Conservation (phyloP, 1,140 invertebrate species). For the Sarcophaga bullata region DNA sequence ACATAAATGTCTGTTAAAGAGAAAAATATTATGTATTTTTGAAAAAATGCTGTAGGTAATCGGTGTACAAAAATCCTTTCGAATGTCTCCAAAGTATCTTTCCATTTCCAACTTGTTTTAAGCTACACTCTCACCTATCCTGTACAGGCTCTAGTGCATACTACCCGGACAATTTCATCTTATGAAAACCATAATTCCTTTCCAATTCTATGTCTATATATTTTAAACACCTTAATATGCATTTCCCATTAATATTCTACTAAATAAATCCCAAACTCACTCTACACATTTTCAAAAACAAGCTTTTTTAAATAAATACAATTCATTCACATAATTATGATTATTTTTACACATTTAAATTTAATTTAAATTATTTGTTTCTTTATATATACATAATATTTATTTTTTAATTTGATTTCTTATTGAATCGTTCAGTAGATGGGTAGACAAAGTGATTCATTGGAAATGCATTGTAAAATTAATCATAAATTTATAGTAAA, state of each 20-base stretch:
- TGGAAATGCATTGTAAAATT: no score
- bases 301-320: background rate
- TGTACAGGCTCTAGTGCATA: background rate
- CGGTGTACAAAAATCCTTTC: conserved; percentile 29
- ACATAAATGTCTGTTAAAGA: background rate
- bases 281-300: background rate
- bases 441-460: no score
- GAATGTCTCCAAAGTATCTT: conserved; percentile 15
- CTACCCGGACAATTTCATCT: background rate
- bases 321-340: background rate
- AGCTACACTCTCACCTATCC: background rate
- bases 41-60: conserved; percentile 40
- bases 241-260: no score
- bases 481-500: no score
- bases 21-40: background rate
- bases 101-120: background rate
- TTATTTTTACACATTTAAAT: background rate
- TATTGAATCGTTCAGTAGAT: background rate
- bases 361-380: background rate
- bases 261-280: background rate
- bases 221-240: no score
- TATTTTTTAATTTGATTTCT: background rate
- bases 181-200: background rate
- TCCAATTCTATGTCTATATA: no score
- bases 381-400: background rate